Evolutionary conservation across 2,113 vertebrate species (phyloP).

Genomic region (Platysternon megacephalum): DNA sequence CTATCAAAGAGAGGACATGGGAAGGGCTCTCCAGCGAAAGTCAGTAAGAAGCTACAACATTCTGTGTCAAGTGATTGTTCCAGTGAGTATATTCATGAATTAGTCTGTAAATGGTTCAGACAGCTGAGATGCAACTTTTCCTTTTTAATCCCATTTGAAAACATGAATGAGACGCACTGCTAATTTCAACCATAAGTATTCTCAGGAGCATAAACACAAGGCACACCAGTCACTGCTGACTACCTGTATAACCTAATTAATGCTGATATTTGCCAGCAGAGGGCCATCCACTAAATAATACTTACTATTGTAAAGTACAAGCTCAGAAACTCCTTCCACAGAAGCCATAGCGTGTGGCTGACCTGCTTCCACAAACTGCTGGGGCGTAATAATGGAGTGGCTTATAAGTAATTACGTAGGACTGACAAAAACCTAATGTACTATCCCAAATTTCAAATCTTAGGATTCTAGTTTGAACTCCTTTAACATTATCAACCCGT

Average conservation of each 20-base stretch:
- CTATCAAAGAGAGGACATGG: not conserved
- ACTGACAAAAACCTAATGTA: not conserved
- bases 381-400: not conserved
- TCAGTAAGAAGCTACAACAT: not conserved
- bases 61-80: not conserved
- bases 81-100: not conserved
- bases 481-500: accelerated
- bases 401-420: not conserved
- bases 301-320: too few relatives aligned
- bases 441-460: not conserved
- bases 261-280: not conserved
- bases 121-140: not conserved
- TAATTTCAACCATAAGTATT: not conserved
- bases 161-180: not conserved
- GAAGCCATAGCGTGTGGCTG: not conserved
- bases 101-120: not conserved
- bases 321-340: not conserved
- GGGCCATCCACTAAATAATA: not conserved
- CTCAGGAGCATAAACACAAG: not conserved
- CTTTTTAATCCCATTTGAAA: not conserved
- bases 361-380: not conserved
- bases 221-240: not conserved
- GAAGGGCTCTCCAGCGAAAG: not conserved
- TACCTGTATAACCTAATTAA: not conserved
- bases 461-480: not conserved